Conservation (phyloP, 2,113 vertebrate species). For the Brachirus orientalis region DNA sequence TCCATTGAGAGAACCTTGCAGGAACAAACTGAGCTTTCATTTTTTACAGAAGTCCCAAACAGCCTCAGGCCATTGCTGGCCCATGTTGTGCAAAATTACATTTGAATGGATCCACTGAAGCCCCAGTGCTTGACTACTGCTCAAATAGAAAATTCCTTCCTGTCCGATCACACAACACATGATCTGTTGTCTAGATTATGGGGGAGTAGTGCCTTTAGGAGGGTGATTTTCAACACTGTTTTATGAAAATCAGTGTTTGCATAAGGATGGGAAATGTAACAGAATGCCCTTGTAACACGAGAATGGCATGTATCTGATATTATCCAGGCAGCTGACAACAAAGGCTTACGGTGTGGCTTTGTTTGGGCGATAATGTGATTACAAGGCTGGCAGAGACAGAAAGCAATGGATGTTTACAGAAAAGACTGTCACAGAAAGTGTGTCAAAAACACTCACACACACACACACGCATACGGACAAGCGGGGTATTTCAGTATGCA, state of each 20-base stretch:
- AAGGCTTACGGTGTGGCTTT: constrained; percentile 39
- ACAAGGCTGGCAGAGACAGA: constrained; percentile 27
- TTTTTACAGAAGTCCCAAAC: constrained; percentile 53
- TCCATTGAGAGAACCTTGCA: constrained; percentile 49
- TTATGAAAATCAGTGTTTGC: constrained; percentile 59
- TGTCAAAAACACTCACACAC: neutral
- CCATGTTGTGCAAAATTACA: constrained; percentile 57
- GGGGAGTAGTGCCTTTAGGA: constrained; percentile 23
- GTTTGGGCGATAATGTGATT: constrained; percentile 59
- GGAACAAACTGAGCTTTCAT: constrained; percentile 63
- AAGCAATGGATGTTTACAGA: constrained; percentile 61
- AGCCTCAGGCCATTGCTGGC: constrained; percentile 53
- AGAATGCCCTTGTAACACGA: constrained; percentile 33
- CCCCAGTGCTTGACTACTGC: constrained; percentile 10
- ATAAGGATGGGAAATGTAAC: constrained; percentile 41
- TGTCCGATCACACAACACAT: constrained; percentile 47
- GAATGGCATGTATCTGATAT: constrained; percentile 47
- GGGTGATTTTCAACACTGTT: constrained; percentile 24
- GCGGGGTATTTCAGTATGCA: constrained; percentile 39
- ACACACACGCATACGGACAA: neutral
- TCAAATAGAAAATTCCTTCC: constrained; percentile 49
- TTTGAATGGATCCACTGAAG: constrained; percentile 49
- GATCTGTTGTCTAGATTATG: constrained; percentile 55
- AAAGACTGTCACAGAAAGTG: constrained; percentile 31
- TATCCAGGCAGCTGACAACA: constrained; percentile 49